Base-by-base conservation (phyloP, 2,797 vertebrate species). In the Pangasius djambal region DNA sequence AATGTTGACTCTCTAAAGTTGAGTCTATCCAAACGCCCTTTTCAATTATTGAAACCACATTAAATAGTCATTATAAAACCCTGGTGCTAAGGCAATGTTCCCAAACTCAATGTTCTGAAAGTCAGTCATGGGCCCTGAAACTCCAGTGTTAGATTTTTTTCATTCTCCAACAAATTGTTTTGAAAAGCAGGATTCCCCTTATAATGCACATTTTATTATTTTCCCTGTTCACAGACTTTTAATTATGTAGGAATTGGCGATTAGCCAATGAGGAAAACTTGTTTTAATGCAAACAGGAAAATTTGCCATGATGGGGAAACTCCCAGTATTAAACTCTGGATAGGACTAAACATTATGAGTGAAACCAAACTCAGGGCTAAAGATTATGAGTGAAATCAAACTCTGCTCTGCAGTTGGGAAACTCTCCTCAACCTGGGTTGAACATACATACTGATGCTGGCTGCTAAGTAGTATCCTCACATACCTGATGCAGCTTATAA, bases 11-110 rank as follows among this genome's bases (percentile, higher is more conserved):
- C 55, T 87, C 20, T 79, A 65, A 70, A 70, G 70, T 79, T 34
- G 61, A 85, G 44, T 79, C 86, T 70, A 70, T 70, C 78, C 79
- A 83, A 55, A 75, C 69, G 22, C 40, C 55, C 37, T 72, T 37
- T 84, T 87, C 31, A 81, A 72, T 79, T 52, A 85, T 72, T 25
- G 15, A 88, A 84, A 85, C 81, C 89, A 89, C 72, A 85, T 87
- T 87, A 67, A 89, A 69, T 65, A 50, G 72, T 59, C 40, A 85
- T 79, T 85, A 84, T 78, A 55, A 75, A 40, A 79, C 34, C 74
- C 7, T 72, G 57, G 18, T 55, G 37, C 34, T 87, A 57, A 79
- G 81, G 63, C 63, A 86, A 1, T 13, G 44, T 78, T 31, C 48
- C 31, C 10, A n/a, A 55, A 59, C 40, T n/a, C 25, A 70, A 5